A percentile compares a stretch with the other conserved stretches of the same genome.
These are phyloP conservation scores for Apostichopus parvimensis DNA, from an alignment of 35 echinoderm and acorn worm genomes.

Conservation along the genomic window DNA sequence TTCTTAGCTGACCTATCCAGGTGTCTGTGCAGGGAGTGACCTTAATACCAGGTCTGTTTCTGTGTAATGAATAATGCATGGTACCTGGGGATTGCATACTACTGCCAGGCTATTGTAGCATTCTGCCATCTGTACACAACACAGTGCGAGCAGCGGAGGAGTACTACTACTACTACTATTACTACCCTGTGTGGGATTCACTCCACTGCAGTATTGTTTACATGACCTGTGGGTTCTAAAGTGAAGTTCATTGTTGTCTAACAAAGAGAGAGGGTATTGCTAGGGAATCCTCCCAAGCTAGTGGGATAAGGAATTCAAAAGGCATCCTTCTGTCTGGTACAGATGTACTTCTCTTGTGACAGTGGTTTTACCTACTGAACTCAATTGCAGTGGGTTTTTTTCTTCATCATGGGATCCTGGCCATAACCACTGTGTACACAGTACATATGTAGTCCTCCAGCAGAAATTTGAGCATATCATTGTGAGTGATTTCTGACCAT, in stretches of 20 bases:
- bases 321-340: neutral
- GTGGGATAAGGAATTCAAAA: neutral
- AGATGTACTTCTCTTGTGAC: neutral
- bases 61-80: conserved; percentile 41
- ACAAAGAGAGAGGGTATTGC: conserved; percentile 30
- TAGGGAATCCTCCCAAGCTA: conserved; percentile 25
- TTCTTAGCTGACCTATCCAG: conserved; percentile 26
- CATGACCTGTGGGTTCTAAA: conserved; percentile 26
- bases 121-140: conserved; percentile 8
- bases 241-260: conserved; percentile 48
- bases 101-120: conserved; percentile 19
- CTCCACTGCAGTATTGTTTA: conserved; percentile 35
- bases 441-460: neutral
- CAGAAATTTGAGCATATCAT: neutral
- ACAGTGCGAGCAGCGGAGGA: neutral
- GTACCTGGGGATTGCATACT: conserved; percentile 26
- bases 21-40: conserved; percentile 31
- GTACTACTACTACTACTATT: neutral
- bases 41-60: conserved; percentile 37
- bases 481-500: neutral
- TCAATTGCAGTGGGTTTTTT: neutral
- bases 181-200: conserved; percentile 20
- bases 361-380: neutral
- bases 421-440: neutral
- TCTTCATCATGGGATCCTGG: conserved; percentile 7